Evolutionary conservation across 2,113 vertebrate species (phyloP).

Genomic region (Murina feae): DNA sequence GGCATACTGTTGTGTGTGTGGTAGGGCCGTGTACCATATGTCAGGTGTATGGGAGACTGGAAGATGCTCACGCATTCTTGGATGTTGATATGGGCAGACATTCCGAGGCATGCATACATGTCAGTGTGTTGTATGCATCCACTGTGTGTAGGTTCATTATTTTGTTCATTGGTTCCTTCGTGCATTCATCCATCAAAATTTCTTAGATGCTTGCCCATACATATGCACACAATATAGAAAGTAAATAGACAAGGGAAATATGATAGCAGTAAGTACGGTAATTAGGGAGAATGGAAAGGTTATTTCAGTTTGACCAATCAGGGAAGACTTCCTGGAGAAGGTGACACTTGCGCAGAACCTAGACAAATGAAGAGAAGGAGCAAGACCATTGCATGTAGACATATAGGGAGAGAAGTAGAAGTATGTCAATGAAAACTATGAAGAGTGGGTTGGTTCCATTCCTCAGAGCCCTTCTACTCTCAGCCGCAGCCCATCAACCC

Average conservation of each 20-base stretch:
- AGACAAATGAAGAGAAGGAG: background rate
- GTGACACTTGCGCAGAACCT: background rate
- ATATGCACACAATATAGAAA: background rate
- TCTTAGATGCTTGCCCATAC: background rate
- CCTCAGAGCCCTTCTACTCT: background rate
- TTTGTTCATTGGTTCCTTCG: background rate
- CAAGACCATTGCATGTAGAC: background rate
- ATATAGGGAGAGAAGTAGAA: fast-evolving
- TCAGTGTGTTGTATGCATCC: background rate
- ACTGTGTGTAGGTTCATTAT: background rate
- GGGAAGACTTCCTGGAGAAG: conserved; percentile 10
- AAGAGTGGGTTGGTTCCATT: background rate
- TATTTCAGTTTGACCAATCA: background rate
- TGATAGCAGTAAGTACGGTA: background rate
- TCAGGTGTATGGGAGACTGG: fast-evolving
- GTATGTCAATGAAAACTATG: fast-evolving
- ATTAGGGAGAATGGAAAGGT: background rate
- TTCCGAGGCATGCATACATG: fast-evolving
- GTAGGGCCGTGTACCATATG: fast-evolving
- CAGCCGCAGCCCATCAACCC: background rate
- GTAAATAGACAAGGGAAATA: background rate
- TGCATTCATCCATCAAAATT: background rate
- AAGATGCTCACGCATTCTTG: background rate
- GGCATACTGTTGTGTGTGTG: fast-evolving
- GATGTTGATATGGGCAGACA: fast-evolving